Evolutionary conservation across 30 jellyfish, hydroid and myxozoan genomes (phyloP).

Genomic region (Pseudorhiza aurosa): DNA sequence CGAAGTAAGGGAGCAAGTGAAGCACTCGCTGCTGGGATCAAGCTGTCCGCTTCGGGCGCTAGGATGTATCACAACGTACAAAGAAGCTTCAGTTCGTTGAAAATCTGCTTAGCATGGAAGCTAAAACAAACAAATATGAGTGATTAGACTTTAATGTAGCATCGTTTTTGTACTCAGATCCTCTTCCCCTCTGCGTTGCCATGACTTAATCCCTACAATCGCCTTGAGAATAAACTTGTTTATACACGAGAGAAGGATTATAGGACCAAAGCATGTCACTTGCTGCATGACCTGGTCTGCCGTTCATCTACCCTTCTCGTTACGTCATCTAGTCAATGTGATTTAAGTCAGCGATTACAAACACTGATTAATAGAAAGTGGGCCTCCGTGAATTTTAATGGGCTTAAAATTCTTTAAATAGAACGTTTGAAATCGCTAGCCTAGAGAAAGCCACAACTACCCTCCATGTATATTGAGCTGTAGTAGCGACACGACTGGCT

Average conservation of each 20-base stretch:
- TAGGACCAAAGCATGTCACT: neutral
- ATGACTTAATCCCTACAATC: neutral
- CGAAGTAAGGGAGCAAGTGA: too few species aligned
- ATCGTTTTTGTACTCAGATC: neutral
- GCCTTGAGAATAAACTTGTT: neutral
- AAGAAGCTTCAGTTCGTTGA: too few species aligned
- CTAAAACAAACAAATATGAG: conserved; percentile 1
- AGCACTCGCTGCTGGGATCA: too few species aligned
- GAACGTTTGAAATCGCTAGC: conserved; percentile 8
- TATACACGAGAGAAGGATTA: neutral
- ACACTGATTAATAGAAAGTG: conserved; percentile 37
- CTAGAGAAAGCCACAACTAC: conserved; percentile 11
- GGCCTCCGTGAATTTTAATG: conserved; percentile 32
- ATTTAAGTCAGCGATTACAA: neutral
- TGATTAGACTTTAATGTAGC: neutral
- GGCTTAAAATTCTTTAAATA: conserved; percentile 33
- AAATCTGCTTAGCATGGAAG: neutral
- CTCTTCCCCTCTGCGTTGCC: neutral
- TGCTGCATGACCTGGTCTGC: conserved; percentile 4
- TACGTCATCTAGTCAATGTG: conserved; percentile 13
- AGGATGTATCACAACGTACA: too few species aligned
- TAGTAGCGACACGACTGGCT: neutral
- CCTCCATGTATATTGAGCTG: neutral
- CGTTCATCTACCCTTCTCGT: neutral
- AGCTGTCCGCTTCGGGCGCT: too few species aligned